phyloP scores from a whole-genome alignment of 2,888 invertebrate species.

The Tachystola acroxantha region DNA sequence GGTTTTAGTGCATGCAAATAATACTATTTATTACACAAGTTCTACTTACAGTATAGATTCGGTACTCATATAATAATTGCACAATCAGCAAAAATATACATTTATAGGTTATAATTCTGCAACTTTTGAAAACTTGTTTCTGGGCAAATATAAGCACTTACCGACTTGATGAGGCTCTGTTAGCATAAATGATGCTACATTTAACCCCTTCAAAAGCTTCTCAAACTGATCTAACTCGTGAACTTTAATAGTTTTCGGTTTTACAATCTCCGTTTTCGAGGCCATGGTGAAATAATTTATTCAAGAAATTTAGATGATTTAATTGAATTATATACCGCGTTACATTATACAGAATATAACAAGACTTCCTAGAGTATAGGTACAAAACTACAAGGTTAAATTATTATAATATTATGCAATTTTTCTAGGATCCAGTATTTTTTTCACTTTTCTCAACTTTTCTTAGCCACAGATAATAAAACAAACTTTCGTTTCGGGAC shows the following conservation, averaged over 20 bases:
- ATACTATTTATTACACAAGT: no score
- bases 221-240: conserved; percentile 72
- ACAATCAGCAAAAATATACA: background rate
- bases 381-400: no score
- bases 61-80: background rate
- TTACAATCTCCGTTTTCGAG: conserved; percentile 42
- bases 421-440: background rate
- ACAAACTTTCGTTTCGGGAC: no score
- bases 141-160: conserved; percentile 33
- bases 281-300: conserved; percentile 44
- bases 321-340: background rate
- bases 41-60: no score
- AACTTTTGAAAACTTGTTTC: background rate
- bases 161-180: conserved; percentile 70
- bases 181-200: conserved; percentile 79
- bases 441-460: background rate
- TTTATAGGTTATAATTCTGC: conserved; percentile 1
- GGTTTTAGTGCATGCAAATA: no score
- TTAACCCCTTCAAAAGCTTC: conserved; percentile 69
- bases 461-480: no score
- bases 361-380: no score
- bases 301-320: background rate
- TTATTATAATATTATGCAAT: conserved; percentile 10
- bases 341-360: no score
- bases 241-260: conserved; percentile 61